phyloP scores from a whole-genome alignment of 2,888 invertebrate genomes.

The Tiliacea citrago region DNA sequence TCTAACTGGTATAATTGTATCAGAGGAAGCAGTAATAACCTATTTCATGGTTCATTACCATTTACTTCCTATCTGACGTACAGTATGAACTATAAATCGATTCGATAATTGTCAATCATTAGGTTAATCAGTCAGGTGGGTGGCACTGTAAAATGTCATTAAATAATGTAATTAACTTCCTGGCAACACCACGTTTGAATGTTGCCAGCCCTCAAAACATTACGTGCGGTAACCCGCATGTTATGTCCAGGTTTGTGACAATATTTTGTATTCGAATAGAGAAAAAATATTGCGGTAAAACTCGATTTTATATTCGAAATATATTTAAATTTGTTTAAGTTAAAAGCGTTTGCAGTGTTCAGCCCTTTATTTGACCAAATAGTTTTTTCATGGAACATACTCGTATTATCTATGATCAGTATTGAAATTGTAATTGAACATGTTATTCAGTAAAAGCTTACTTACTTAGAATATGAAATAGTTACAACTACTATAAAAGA shows the following conservation, averaged over 20 bases:
- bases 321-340: slow-evolving; percentile 38
- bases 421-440: too few relatives aligned
- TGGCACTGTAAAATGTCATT: slow-evolving; percentile 65
- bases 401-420: too few relatives aligned
- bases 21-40: slow-evolving; percentile 14
- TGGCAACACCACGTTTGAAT: slow-evolving; percentile 58
- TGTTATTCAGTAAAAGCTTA: too few relatives aligned
- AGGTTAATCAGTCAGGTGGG: slow-evolving; percentile 63
- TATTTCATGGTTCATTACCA: slow-evolving; percentile 31
- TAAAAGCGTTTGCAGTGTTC: slow-evolving; percentile 13
- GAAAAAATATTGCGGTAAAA: slow-evolving; percentile 32
- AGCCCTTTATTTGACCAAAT: background rate
- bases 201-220: slow-evolving; percentile 60
- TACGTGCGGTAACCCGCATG: slow-evolving; percentile 51
- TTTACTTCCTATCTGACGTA: slow-evolving; percentile 17
- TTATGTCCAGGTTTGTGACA: slow-evolving; percentile 41
- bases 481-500: too few relatives aligned
- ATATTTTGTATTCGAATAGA: slow-evolving; percentile 37
- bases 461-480: too few relatives aligned
- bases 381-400: too few relatives aligned
- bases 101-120: slow-evolving; percentile 66
- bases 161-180: slow-evolving; percentile 66
- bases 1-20: slow-evolving; percentile 4
- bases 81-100: slow-evolving; percentile 35
- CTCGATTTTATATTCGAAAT: slow-evolving; percentile 36